Evolutionary conservation across 2,113 vertebrate genomes (phyloP).

Genomic region (Charina bottae): DNA sequence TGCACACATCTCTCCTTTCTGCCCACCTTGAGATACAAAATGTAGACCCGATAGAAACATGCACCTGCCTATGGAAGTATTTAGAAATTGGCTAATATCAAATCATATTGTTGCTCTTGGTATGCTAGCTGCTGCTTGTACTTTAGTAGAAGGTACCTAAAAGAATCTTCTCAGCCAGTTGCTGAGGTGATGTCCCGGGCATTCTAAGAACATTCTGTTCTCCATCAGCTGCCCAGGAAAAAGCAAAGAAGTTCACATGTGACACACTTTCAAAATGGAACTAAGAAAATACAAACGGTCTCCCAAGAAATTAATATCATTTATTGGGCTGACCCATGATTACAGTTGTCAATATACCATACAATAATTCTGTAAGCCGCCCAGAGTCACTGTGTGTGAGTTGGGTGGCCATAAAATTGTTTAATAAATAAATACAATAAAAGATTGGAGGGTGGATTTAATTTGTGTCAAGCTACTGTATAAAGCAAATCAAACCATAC

Average conservation of each 20-base stretch:
- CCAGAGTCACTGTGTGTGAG: too few relatives aligned
- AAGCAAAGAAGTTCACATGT: background rate
- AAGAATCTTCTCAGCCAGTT: background rate
- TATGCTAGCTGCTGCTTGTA: background rate
- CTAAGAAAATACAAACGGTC: background rate
- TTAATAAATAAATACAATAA: background rate
- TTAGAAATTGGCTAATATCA: background rate
- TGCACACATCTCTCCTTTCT: background rate
- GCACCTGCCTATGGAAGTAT: background rate
- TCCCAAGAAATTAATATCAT: background rate
- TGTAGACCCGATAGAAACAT: background rate
- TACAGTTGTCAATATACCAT: background rate
- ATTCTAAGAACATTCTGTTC: background rate
- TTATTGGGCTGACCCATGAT: background rate
- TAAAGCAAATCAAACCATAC: background rate
- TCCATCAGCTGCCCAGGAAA: background rate
- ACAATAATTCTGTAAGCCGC: too few relatives aligned
- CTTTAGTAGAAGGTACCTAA: background rate
- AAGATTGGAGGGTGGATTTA: background rate
- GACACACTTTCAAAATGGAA: background rate
- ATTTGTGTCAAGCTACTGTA: background rate
- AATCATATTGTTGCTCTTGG: background rate
- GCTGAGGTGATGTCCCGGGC: background rate
- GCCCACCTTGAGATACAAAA: background rate
- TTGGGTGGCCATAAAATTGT: too few relatives aligned